These are phyloP conservation scores for Myripristis jacobus DNA, from an alignment of 2,797 vertebrate species.

Conservation along the genomic window DNA sequence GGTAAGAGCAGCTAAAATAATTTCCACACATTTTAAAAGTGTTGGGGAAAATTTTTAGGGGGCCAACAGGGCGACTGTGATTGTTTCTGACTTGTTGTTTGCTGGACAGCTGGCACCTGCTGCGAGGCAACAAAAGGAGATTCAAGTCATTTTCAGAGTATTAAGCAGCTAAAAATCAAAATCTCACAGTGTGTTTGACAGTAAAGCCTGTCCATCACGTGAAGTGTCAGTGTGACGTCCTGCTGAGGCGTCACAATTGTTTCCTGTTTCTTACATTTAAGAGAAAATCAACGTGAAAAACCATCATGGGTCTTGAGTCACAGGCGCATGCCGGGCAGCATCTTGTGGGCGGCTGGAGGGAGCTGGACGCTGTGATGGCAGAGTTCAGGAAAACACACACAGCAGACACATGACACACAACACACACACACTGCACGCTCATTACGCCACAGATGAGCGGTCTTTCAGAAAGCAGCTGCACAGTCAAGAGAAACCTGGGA, in stretches of 20 bases:
- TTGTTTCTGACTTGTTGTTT: not conserved
- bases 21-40: too few species aligned
- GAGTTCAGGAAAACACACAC: slow-evolving; percentile 71
- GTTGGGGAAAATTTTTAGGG: too few species aligned
- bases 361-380: slow-evolving; percentile 81
- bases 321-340: slow-evolving; percentile 67
- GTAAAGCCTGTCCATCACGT: not conserved
- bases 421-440: not conserved
- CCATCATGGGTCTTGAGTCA: slow-evolving; percentile 55
- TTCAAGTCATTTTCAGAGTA: not conserved
- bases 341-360: slow-evolving; percentile 80
- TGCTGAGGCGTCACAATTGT: not conserved
- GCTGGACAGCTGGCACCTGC: too few species aligned
- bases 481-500: too few species aligned
- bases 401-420: not conserved
- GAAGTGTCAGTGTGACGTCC: not conserved
- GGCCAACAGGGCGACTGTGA: too few species aligned
- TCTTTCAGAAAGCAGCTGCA: too few species aligned
- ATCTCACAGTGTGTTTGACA: not conserved
- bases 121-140: too few species aligned
- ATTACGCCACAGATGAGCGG: too few species aligned
- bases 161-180: slow-evolving; percentile 1
- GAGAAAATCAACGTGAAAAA: not conserved
- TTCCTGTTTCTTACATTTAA: not conserved
- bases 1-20: too few species aligned